Evolutionary conservation across 1,140 invertebrate genomes (phyloP).

Genomic region (Psix sp.): DNA sequence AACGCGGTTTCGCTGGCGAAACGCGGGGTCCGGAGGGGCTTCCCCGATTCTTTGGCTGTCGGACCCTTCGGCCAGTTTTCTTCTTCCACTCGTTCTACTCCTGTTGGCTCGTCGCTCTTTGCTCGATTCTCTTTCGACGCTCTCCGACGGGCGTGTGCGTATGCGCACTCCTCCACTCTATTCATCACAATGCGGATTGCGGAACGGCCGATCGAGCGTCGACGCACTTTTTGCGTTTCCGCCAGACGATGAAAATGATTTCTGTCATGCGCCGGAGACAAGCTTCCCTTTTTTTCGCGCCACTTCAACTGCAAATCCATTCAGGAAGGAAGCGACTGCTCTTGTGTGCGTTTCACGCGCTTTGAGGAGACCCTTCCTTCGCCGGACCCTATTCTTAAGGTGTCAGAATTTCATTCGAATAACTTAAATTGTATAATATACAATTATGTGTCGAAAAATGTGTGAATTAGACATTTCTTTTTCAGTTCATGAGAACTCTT

Average conservation of each 20-base stretch:
- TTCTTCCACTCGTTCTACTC: constrained; percentile 15
- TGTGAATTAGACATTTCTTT: no score
- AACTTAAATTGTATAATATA: constrained; percentile 22
- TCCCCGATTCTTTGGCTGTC: constrained; percentile 17
- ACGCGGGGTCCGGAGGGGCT: constrained; percentile 21
- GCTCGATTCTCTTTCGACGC: constrained; percentile 32
- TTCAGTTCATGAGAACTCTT: no score
- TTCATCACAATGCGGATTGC: constrained; percentile 53
- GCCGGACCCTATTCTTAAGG: constrained; percentile 23
- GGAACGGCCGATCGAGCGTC: constrained; percentile 42
- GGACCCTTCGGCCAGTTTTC: constrained; percentile 28
- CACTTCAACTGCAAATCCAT: constrained; percentile 15
- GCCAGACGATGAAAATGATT: constrained; percentile 48
- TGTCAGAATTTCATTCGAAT: constrained; percentile 42
- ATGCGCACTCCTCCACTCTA: constrained; percentile 39
- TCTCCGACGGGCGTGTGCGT: constrained; percentile 28
- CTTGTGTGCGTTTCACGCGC: constrained; percentile 43
- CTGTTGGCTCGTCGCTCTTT: constrained; percentile 47
- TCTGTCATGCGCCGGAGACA: constrained; percentile 31
- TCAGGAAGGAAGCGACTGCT: constrained; percentile 44
- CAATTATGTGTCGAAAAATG: neutral
- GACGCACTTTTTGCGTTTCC: constrained; percentile 52
- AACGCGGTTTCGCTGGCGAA: constrained; percentile 32
- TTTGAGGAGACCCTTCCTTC: constrained; percentile 9
- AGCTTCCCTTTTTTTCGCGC: constrained; percentile 29